These are phyloP conservation scores for Oreamnos americanus DNA, from an alignment of 2,113 vertebrate species.

Conservation along the genomic window DNA sequence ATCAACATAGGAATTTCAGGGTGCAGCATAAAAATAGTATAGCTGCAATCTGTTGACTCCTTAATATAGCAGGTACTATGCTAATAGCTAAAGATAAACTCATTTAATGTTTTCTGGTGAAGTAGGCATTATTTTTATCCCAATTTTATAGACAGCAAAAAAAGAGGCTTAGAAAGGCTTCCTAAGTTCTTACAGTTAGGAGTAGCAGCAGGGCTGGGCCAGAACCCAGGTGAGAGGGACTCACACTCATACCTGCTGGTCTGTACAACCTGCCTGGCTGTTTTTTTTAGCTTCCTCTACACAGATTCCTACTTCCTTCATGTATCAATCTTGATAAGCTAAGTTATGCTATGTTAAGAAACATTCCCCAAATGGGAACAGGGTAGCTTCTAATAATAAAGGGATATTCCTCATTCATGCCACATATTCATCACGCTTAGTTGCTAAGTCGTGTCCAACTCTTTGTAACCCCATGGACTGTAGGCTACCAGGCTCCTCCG, in stretches of 20 bases:
- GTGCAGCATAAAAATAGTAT: not conserved
- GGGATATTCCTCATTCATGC: not conserved
- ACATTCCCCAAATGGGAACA: not conserved
- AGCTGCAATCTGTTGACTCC: not conserved
- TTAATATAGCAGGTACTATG: not conserved
- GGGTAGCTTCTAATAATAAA: not conserved
- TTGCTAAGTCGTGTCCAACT: not conserved
- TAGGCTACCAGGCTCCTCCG: not conserved
- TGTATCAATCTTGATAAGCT: not conserved
- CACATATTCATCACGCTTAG: not conserved
- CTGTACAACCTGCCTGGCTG: not conserved
- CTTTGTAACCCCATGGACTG: not conserved
- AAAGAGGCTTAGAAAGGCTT: not conserved
- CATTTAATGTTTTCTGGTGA: not conserved
- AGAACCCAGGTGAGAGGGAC: not conserved
- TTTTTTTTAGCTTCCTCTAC: not conserved
- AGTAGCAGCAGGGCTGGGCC: not conserved
- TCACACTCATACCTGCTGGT: not conserved
- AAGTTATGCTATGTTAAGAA: not conserved
- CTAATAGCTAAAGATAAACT: not conserved
- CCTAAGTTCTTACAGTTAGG: not conserved
- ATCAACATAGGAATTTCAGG: not conserved
- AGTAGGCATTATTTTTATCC: not conserved
- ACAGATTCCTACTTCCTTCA: not conserved
- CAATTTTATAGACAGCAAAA: not conserved